A percentile compares a stretch with the other conserved stretches of the same genome.
Evolutionary conservation across 2,797 vertebrate species (phyloP).

Genomic region (Microcaecilia unicolor): DNA sequence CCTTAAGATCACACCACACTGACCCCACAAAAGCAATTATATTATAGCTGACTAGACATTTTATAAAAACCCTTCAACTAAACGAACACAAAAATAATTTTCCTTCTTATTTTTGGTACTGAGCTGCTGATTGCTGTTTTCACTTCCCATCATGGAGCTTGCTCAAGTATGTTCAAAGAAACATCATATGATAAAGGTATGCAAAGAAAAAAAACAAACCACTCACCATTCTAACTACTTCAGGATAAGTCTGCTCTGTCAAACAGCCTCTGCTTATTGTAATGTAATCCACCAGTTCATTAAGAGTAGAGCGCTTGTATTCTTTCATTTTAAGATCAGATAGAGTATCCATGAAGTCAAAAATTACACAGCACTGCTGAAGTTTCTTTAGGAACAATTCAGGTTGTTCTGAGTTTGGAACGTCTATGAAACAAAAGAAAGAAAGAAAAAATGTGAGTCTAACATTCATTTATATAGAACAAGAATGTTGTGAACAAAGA

Average conservation of each 20-base stretch:
- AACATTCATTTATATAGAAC: conserved; percentile 49
- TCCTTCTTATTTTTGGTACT: no score
- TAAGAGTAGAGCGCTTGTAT: conserved; percentile 98
- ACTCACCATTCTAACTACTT: conserved; percentile 98
- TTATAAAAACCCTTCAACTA: no score
- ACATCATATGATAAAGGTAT: no score
- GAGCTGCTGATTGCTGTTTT: no score
- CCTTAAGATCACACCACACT: no score
- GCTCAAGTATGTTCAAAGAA: no score
- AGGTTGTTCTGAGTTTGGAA: conserved; percentile 92
- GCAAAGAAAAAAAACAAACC: neutral
- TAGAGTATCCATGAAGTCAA: conserved; percentile 99
- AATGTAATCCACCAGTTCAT: conserved; percentile 98
- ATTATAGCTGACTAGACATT: no score
- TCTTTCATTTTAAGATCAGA: conserved; percentile 99
- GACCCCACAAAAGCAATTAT: no score
- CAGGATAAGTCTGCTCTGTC: conserved; percentile 97
- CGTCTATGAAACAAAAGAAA: conserved; percentile 73
- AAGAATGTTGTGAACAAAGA: no score
- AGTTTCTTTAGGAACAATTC: conserved; percentile 99
- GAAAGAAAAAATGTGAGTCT: conserved; percentile 60
- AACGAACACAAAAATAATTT: no score
- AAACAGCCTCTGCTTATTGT: conserved; percentile 97
- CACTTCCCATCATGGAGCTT: no score
- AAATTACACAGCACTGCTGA: conserved; percentile 98